A percentile compares a stretch with the other conserved stretches of the same genome.
phyloP scores from a whole-genome alignment of 2,113 vertebrate genomes.

The Caranx melampygus region DNA sequence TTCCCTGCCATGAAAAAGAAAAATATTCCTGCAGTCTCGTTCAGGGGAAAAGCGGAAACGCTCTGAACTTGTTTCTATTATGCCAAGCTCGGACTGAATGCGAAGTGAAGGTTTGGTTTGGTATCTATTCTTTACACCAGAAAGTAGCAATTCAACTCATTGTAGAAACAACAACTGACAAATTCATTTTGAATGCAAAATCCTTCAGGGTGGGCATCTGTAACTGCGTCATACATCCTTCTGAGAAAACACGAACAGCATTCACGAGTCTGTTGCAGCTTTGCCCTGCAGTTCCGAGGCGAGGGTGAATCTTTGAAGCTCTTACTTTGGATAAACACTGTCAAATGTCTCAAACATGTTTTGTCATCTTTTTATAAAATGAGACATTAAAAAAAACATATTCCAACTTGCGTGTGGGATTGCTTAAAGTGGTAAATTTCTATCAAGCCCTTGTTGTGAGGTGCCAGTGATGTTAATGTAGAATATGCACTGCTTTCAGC shows the following conservation, averaged over 20 bases:
- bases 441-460: slow-evolving; percentile 44
- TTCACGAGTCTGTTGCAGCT: slow-evolving; percentile 46
- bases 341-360: slow-evolving; percentile 50
- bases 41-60: slow-evolving; percentile 35
- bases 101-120: slow-evolving; percentile 48
- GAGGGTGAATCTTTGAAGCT: slow-evolving; percentile 43
- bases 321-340: slow-evolving; percentile 54
- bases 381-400: slow-evolving; percentile 17
- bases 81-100: slow-evolving; percentile 1
- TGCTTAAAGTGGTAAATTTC: slow-evolving; percentile 38
- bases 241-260: slow-evolving; percentile 49
- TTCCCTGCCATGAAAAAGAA: slow-evolving; percentile 47
- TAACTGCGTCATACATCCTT: slow-evolving; percentile 46
- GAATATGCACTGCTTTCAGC: slow-evolving; percentile 67
- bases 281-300: slow-evolving; percentile 36
- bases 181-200: slow-evolving; percentile 50
- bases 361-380: slow-evolving; percentile 27
- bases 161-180: slow-evolving; percentile 53
- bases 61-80: slow-evolving; percentile 39
- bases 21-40: slow-evolving; percentile 24
- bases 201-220: slow-evolving; percentile 22
- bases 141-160: slow-evolving; percentile 33
- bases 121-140: slow-evolving; percentile 25
- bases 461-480: slow-evolving; percentile 64
- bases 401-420: slow-evolving; percentile 59